Evolutionary conservation across 2,888 invertebrate genomes (phyloP), one percentile per base, ranked within the genome.

Genomic region (Microdon myrmicae): DNA sequence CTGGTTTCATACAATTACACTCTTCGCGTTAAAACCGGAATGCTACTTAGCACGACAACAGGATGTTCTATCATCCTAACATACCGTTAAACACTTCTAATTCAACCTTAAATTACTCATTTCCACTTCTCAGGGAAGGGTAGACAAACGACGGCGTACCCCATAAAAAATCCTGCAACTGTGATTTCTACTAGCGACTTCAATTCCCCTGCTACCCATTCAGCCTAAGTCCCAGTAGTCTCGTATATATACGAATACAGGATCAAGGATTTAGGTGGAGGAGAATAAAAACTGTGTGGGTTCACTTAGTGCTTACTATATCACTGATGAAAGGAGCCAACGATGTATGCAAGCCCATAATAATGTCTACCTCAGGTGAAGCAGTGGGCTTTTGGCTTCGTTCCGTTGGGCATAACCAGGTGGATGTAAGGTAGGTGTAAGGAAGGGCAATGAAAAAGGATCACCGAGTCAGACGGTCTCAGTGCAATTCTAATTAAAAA

Each of bases 71-170:
- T 43, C 47, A 53, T 64, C 43, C 51, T 47, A 43, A 58, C 58
- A 64, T 64, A 45, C 64, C 58, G 64, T 64, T 64, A 64, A 64
- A 64, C 58, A 58, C 64, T 56, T 58, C 64, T 58, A 64, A 64
- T 64, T 58, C 47, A 45, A 64, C 64, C 64, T 58, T 64, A 58
- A 64, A 64, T 58, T 64, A 64, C 58, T 38, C 58, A 53, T 64
- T 64, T 43, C 58, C 51, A 64, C 56, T 37, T 51, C 16, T 17
- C 20, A 23, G 25, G 44, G 44, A 29, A 29, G 34, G 28, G 25
- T 23, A 17, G 45, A 53, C 31, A 41, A 38, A 23, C 37, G 17
- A 29, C 19, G 23, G 26, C 10, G 55, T n/a, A n/a, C 19, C 7
- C 19, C 28, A 43, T 41, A 17, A 19, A 35, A 47, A 34, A n/a